These are phyloP conservation scores for Pammene aurita DNA, from an alignment of 2,888 invertebrate genomes.

Conservation along the genomic window DNA sequence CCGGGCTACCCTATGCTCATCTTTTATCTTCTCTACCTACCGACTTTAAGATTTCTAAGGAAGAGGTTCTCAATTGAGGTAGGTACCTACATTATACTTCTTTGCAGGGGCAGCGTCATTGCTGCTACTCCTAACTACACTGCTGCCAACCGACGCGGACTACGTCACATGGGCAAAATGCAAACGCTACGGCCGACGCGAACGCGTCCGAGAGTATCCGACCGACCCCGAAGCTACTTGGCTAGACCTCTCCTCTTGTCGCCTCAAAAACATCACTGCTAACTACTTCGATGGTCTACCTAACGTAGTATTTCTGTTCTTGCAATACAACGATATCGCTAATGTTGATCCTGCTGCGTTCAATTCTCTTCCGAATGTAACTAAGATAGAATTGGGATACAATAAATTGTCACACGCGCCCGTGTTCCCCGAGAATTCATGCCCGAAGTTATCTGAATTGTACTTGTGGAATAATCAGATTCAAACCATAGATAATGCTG, in stretches of 20 bases:
- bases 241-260: background rate
- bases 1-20: too few species aligned
- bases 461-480: constrained; percentile 2
- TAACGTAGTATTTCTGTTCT: background rate
- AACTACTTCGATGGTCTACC: background rate
- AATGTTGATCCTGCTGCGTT: background rate
- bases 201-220: constrained; percentile 1
- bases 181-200: background rate
- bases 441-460: background rate
- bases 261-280: background rate
- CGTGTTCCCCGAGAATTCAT: background rate
- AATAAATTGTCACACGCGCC: background rate
- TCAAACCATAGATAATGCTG: background rate
- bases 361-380: background rate
- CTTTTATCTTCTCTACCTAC: too few species aligned
- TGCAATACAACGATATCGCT: background rate
- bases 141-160: background rate
- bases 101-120: background rate
- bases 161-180: constrained; percentile 7
- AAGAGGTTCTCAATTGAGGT: too few species aligned
- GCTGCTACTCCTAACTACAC: background rate
- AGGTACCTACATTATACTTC: background rate
- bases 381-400: background rate
- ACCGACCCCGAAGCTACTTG: constrained; percentile 2
- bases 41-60: too few species aligned